phyloP scores from a whole-genome alignment of 2,888 invertebrate genomes.

The Synanthedon formicaeformis region DNA sequence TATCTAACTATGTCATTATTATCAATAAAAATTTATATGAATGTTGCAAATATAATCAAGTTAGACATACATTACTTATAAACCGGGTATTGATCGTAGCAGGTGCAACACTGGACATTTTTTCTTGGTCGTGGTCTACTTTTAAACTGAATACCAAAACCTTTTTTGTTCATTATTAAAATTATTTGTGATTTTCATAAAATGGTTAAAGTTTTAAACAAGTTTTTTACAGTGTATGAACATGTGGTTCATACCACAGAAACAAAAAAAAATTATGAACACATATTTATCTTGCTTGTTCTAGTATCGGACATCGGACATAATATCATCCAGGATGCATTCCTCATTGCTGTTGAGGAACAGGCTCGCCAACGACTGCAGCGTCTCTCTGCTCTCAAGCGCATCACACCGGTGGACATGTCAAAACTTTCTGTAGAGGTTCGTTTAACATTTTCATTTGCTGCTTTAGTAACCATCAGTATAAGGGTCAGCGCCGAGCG shows the following conservation, averaged over 20 bases:
- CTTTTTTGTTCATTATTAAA: too few relatives aligned
- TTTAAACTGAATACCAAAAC: too few relatives aligned
- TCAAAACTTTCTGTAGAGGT: slow-evolving; percentile 90
- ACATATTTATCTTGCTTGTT: slow-evolving; percentile 27
- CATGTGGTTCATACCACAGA: not conserved
- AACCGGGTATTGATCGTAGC: too few relatives aligned
- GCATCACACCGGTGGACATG: slow-evolving; percentile 94
- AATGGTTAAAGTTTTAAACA: too few relatives aligned
- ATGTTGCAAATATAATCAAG: too few relatives aligned
- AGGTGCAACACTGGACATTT: too few relatives aligned
- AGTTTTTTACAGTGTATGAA: not conserved
- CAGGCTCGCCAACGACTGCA: slow-evolving; percentile 93
- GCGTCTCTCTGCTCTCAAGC: slow-evolving; percentile 90
- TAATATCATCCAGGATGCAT: slow-evolving; percentile 94
- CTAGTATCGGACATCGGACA: slow-evolving; percentile 86
- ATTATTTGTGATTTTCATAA: not conserved
- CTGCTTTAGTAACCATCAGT: too few relatives aligned
- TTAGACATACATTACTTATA: too few relatives aligned
- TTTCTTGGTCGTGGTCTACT: too few relatives aligned
- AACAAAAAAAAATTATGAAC: not conserved
- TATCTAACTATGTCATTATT: too few relatives aligned
- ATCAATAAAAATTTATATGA: too few relatives aligned
- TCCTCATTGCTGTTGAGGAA: slow-evolving; percentile 98
- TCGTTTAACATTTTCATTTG: slow-evolving; percentile 13
- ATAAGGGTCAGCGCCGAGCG: too few relatives aligned